These are phyloP conservation scores for Bombylius major DNA, from an alignment of 2,888 invertebrate species.

Conservation along the genomic window DNA sequence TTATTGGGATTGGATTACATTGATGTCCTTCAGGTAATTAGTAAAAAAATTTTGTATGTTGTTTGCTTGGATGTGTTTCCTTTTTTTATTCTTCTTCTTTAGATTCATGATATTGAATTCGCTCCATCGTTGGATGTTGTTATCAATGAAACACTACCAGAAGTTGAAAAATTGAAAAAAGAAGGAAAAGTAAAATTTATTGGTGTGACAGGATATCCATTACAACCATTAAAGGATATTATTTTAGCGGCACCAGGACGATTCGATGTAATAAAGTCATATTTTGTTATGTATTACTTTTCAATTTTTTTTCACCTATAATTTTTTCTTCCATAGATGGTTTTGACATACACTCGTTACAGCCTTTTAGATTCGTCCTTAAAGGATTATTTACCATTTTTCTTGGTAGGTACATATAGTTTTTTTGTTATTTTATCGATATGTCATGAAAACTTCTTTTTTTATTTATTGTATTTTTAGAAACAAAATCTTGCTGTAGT, in stretches of 20 bases:
- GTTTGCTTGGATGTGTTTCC: too few species aligned
- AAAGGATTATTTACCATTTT: conserved; percentile 56
- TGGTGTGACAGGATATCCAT: conserved; percentile 78
- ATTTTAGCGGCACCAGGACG: conserved; percentile 46
- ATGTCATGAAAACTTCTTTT: neutral
- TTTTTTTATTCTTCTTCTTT: conserved; percentile 2
- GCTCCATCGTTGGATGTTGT: conserved; percentile 61
- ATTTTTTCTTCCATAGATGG: conserved; percentile 11
- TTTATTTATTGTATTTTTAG: conserved; percentile 29
- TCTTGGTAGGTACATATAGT: conserved; percentile 39
- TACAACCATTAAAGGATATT: conserved; percentile 61
- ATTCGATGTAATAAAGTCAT: conserved; percentile 26
- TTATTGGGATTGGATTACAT: conserved; percentile 67
- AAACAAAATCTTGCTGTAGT: conserved; percentile 54
- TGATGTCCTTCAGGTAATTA: conserved; percentile 71
- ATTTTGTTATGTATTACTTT: neutral
- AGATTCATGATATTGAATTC: conserved; percentile 92
- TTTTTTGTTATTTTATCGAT: neutral
- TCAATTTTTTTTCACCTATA: neutral
- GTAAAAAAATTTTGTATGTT: neutral
- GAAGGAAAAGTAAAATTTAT: conserved; percentile 65
- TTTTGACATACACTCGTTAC: conserved; percentile 63
- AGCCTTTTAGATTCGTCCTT: conserved; percentile 70
- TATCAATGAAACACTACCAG: conserved; percentile 75
- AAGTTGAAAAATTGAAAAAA: conserved; percentile 57